Conservation (phyloP, 2,888 invertebrate genomes). For the Drosophila greeni region DNA sequence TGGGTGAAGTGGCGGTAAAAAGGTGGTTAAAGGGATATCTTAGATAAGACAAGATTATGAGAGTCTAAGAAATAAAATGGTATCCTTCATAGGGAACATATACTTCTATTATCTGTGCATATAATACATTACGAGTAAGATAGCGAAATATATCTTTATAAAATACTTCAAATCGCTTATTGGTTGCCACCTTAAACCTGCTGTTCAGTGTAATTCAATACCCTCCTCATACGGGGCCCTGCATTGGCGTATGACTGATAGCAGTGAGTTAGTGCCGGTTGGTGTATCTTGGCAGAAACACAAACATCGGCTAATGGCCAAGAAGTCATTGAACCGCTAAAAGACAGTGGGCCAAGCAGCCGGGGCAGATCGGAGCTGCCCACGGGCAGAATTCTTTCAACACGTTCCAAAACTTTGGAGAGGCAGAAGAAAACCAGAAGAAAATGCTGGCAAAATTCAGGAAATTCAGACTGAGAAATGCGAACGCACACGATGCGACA, state of each 20-base stretch:
- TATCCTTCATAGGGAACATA: neutral
- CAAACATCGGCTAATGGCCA: constrained; percentile 49
- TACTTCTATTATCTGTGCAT: neutral
- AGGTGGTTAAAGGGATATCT: constrained; percentile 7
- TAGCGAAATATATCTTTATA: neutral
- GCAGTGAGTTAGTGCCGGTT: constrained; percentile 51
- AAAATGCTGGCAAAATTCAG: constrained; percentile 4
- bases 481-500: constrained; percentile 32
- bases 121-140: neutral
- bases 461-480: constrained; percentile 2
- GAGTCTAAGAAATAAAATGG: neutral
- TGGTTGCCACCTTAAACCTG: constrained; percentile 12
- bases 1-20: constrained; percentile 6
- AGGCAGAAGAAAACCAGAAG: neutral
- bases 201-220: constrained; percentile 55
- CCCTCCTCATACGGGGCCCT: constrained; percentile 30
- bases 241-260: constrained; percentile 71
- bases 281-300: constrained; percentile 49
- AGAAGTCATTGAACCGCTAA: constrained; percentile 64
- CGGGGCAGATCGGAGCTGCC: constrained; percentile 22
- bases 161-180: neutral
- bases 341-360: constrained; percentile 34
- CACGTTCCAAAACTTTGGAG: neutral
- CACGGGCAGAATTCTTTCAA: constrained; percentile 19
- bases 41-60: neutral